Conservation (phyloP, 2,113 vertebrate genomes). For the Gymnarchus niloticus region DNA sequence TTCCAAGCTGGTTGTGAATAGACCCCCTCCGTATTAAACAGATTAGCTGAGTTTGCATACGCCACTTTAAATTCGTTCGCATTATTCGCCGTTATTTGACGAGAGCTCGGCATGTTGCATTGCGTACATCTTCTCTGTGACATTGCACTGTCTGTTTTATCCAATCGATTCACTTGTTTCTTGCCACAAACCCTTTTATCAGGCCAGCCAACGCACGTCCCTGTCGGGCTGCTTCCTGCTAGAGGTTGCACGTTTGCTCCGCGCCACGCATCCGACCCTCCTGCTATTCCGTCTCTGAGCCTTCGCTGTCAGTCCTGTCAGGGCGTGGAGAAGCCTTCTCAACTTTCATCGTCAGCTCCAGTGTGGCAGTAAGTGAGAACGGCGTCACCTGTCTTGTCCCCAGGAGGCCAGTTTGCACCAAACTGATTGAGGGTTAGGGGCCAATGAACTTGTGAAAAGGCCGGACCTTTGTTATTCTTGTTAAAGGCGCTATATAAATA, state of each 20-base stretch:
- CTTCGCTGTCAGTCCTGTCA: neutral
- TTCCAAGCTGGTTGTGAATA: neutral
- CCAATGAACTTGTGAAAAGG: neutral
- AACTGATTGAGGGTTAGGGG: neutral
- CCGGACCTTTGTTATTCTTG: neutral
- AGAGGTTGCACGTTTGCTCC: neutral
- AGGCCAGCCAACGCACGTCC: neutral
- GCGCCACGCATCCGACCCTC: neutral
- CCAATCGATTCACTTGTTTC: neutral
- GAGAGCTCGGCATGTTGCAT: neutral
- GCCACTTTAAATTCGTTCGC: neutral
- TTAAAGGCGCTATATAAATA: no score
- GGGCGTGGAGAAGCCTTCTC: neutral
- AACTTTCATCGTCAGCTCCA: neutral
- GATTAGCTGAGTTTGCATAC: neutral
- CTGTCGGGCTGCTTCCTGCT: slow-evolving; percentile 11
- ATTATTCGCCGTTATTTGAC: slow-evolving; percentile 9
- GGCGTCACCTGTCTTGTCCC: neutral
- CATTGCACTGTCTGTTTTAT: slow-evolving; percentile 5
- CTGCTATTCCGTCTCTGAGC: neutral
- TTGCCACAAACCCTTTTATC: neutral
- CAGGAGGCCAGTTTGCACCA: neutral
- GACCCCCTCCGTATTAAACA: neutral
- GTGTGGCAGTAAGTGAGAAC: neutral
- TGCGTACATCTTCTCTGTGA: neutral